A percentile compares a stretch with the other conserved stretches of the same genome.
phyloP scores from a whole-genome alignment of 1,140 invertebrate genomes.

The Macrocentrus cingulum region DNA sequence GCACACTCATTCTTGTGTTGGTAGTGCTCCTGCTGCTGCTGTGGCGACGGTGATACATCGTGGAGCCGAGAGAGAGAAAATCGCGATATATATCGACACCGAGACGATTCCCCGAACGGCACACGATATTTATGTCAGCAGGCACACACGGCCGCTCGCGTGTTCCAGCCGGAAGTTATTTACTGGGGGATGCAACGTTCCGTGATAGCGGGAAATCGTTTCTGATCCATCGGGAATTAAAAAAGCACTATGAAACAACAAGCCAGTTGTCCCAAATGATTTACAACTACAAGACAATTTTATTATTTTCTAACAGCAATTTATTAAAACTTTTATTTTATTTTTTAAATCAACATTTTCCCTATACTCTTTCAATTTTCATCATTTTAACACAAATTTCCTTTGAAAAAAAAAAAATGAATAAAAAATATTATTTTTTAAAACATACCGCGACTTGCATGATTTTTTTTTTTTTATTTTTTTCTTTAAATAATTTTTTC shows the following conservation, averaged over 20 bases:
- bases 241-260: conserved; percentile 1
- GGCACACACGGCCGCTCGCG: conserved; percentile 17
- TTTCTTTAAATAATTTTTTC: too few species aligned
- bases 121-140: conserved; percentile 22
- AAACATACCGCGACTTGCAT: too few species aligned
- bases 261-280: background rate
- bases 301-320: background rate
- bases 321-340: background rate
- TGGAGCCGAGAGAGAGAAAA: background rate
- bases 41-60: background rate
- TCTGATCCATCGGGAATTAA: conserved; percentile 18
- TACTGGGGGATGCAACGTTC: conserved; percentile 15
- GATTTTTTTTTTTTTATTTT: background rate
- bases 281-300: background rate
- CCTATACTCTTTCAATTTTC: too few species aligned
- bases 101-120: conserved; percentile 17
- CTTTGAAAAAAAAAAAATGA: too few species aligned
- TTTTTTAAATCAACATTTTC: too few species aligned
- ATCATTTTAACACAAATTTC: too few species aligned
- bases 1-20: background rate
- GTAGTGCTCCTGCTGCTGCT: too few species aligned
- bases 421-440: too few species aligned
- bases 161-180: conserved; percentile 20
- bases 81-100: conserved; percentile 15
- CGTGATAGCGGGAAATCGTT: conserved; percentile 19